These are phyloP conservation scores for Trichacis sp. DNA, from an alignment of 2,888 invertebrate genomes.

Conservation along the genomic window DNA sequence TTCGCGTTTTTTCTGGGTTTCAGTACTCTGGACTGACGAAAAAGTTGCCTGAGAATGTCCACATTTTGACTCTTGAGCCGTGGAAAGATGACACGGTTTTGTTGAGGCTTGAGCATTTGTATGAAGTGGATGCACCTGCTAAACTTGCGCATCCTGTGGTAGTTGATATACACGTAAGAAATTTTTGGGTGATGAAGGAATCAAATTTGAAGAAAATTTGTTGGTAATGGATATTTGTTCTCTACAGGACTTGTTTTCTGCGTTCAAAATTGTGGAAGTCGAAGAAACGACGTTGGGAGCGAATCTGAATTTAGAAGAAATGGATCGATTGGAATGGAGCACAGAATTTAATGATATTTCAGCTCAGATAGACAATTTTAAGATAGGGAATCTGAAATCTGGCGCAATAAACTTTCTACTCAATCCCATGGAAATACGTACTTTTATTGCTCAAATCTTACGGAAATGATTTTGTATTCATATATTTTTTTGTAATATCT, in stretches of 20 bases:
- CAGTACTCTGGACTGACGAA: not conserved
- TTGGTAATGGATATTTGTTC: no score
- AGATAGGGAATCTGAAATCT: slow-evolving; percentile 32
- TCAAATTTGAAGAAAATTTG: no score
- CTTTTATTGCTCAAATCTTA: slow-evolving; percentile 73
- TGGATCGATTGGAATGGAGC: slow-evolving; percentile 72
- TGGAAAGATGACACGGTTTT: slow-evolving; percentile 76
- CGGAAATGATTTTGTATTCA: no score
- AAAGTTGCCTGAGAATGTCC: slow-evolving; percentile 77
- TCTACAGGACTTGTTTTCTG: slow-evolving; percentile 71
- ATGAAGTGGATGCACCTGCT: slow-evolving; percentile 76
- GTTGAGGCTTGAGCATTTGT: slow-evolving; percentile 83
- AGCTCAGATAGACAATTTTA: slow-evolving; percentile 24
- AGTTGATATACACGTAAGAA: not conserved
- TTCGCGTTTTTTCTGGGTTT: not conserved
- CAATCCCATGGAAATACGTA: slow-evolving; percentile 80
- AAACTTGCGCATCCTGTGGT: slow-evolving; percentile 71
- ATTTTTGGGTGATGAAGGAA: not conserved
- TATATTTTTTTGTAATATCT: no score
- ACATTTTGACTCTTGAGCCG: no score
- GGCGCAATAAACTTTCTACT: slow-evolving; percentile 70
- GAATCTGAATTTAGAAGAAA: slow-evolving; percentile 75
- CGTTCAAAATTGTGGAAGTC: slow-evolving; percentile 71
- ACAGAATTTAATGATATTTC: slow-evolving; percentile 56
- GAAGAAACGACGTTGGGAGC: no score